Conservation (phyloP, 1,140 invertebrate species). For the Musca domestica region DNA sequence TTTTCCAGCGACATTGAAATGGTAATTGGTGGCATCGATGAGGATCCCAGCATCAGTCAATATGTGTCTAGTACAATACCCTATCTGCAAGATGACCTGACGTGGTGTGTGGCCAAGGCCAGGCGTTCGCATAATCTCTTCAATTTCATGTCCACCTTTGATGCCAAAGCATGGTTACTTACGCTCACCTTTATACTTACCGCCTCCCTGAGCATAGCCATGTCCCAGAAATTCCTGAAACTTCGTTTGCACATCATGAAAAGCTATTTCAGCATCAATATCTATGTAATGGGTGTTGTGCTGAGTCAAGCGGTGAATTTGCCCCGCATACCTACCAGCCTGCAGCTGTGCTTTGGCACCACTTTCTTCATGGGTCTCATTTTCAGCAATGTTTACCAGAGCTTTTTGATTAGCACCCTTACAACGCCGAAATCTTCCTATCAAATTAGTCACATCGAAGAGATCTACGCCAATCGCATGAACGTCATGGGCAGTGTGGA, state of each 20-base stretch:
- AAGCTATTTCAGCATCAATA: slow-evolving; percentile 33
- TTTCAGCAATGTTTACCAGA: slow-evolving; percentile 48
- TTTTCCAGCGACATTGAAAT: slow-evolving; percentile 41
- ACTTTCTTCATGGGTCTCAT: slow-evolving; percentile 41
- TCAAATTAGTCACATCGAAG: slow-evolving; percentile 37
- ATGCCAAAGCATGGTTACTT: slow-evolving; percentile 31
- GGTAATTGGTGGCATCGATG: slow-evolving; percentile 47
- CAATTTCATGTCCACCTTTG: slow-evolving; percentile 43
- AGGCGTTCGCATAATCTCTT: slow-evolving; percentile 39
- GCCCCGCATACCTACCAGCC: slow-evolving; percentile 23
- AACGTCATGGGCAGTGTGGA: slow-evolving; percentile 44
- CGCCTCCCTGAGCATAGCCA: slow-evolving; percentile 32
- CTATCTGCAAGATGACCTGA: slow-evolving; percentile 49
- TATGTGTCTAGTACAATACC: slow-evolving; percentile 45
- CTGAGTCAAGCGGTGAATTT: slow-evolving; percentile 34
- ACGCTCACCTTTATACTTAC: slow-evolving; percentile 31
- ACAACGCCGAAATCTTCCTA: slow-evolving; percentile 39
- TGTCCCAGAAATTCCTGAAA: slow-evolving; percentile 30
- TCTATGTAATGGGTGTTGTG: slow-evolving; percentile 37
- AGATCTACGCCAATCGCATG: slow-evolving; percentile 45
- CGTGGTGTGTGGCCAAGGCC: slow-evolving; percentile 47
- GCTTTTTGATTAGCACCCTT: slow-evolving; percentile 46
- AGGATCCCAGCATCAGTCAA: slow-evolving; percentile 48
- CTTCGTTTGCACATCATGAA: slow-evolving; percentile 24
- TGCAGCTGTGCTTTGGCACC: slow-evolving; percentile 31